Base-by-base conservation (phyloP, 30 jellyfish, hydroid and myxozoan genomes). In the Aurelia aurita complex sp. Pacific region DNA sequence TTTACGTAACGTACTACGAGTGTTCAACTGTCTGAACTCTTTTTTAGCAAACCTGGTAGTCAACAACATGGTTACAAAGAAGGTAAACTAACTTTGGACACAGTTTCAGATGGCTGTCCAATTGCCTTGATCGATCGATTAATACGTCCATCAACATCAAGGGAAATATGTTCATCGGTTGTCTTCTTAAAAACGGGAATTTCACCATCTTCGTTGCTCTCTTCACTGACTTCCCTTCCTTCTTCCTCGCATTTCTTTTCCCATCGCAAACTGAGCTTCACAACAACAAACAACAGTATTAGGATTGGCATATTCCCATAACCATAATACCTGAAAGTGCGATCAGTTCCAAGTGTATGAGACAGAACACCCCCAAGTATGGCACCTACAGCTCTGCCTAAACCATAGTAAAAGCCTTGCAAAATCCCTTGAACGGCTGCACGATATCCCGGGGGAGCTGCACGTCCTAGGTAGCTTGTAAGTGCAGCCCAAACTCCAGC, bases 401-500 rank as follows among this genome's bases (percentile, higher is more conserved):
- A 94, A 33, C 99, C 99, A 73, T 89, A 95, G 69, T 95, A 95
- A 69, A 95, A 95, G 3, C 99, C 99, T 81, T 95, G 99, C 57
- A 95, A 77, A 17, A 86, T 80, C 18, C 99, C 99, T 74, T 95
- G 99, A 4, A 95, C 99, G 60, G 99, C 99, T 10, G 99, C 97
- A 34, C 89, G 81, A 77, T 95, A 95, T 23, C 99, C 99, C 54
- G 96, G 96, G 73, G 99, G 99, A 0, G 99, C 99, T 6, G 96
- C 98, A 5, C 96, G 88, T 17, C 99, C 93, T 69, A 95, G 46
- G 78, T 95, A 95, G 85, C 99, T 95, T 5, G 99, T 95, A 55
- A 95, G 69, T 67, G 99, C 96, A 7, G 99, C 99, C 99, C 99
- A 95, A 10, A 95, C 96, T 29, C 97, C 99, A 6, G 99, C 99